Base-by-base conservation (phyloP, 2,888 invertebrate species). In the Drosophila rellima region DNA sequence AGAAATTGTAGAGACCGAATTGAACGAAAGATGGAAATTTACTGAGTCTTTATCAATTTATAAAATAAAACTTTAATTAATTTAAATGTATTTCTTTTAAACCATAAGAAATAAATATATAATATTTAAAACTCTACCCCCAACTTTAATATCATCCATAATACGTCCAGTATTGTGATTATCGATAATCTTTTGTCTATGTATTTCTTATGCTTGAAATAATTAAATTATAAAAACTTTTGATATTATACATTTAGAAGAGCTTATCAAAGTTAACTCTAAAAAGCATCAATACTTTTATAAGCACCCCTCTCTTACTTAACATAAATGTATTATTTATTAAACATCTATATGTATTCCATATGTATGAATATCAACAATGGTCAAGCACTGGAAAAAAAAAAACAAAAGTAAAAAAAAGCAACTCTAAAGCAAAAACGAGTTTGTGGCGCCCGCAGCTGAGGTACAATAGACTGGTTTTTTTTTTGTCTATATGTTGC, bases 391-490 rank as follows among this genome's bases (percentile, higher is more conserved):
- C 47, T 26, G 15, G 47, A 50, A 29, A 50, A 7, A 45, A 52
- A 39, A 18, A 40, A 7, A 54, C n/a, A n/a, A n/a, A n/a, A n/a
- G n/a, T n/a, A 51, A 56, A 33, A 42, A 54, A 23, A 63, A 62
- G 51, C 50, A 51, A 20, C 39, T 17, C 11, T 29, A 48, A 33
- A 31, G 50, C 42, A 7, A 66, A 77, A 82, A 82, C 82, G 26
- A 72, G 82, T 82, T 79, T 79, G 52, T 42, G 18, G 55, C 65
- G 70, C 71, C 70, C 66, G 60, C 65, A 73, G 78, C 55, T 57
- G 35, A 74, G 47, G 77, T 74, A 69, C 66, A 70, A 52, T 66
- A 52, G 81, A 83, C 82, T 64, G 84, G 87, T 83, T 82, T 64
- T 62, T 64, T 62, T 26, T 37, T 47, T 6, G 31, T 52, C 51